Conservation (phyloP, 92 coral and sea anemone genomes). For the Zoanthus gigantus region DNA sequence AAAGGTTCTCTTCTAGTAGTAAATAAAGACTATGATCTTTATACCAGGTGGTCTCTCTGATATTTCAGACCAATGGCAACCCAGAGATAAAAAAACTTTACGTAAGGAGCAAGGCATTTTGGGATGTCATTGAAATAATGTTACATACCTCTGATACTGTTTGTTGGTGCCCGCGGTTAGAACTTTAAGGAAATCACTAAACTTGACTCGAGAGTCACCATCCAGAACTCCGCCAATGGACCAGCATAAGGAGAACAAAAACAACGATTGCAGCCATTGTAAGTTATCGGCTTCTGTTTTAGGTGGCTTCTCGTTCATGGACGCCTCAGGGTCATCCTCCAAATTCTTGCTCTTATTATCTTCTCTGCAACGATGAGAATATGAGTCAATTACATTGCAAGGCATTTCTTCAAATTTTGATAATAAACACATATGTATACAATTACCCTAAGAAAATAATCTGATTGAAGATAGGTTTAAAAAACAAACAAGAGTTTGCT, state of each 20-base stretch:
- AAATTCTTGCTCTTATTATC: constrained; percentile 59
- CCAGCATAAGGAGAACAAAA: constrained; percentile 95
- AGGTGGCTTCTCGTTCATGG: constrained; percentile 81
- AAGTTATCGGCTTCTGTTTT: constrained; percentile 84
- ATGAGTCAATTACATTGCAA: neutral
- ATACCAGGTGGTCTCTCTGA: too few relatives aligned
- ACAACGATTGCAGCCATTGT: constrained; percentile 98
- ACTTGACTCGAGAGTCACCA: constrained; percentile 90
- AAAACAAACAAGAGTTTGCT: too few relatives aligned
- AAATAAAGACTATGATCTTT: too few relatives aligned
- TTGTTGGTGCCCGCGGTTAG: constrained; percentile 92
- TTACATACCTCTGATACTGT: constrained; percentile 86
- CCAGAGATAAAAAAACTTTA: too few relatives aligned
- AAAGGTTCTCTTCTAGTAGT: too few relatives aligned
- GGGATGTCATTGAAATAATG: too few relatives aligned
- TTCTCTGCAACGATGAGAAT: constrained; percentile 43
- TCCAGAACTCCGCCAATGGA: constrained; percentile 94
- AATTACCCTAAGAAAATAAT: too few relatives aligned
- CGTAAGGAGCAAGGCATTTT: too few relatives aligned
- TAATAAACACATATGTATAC: too few relatives aligned
- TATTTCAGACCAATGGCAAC: too few relatives aligned
- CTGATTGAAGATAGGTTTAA: too few relatives aligned
- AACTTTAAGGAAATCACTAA: constrained; percentile 91
- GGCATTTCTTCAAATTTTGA: too few relatives aligned
- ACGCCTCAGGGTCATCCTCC: constrained; percentile 67